phyloP scores from a whole-genome alignment of 2,888 invertebrate genomes.

The Drosophila meridionalis region DNA sequence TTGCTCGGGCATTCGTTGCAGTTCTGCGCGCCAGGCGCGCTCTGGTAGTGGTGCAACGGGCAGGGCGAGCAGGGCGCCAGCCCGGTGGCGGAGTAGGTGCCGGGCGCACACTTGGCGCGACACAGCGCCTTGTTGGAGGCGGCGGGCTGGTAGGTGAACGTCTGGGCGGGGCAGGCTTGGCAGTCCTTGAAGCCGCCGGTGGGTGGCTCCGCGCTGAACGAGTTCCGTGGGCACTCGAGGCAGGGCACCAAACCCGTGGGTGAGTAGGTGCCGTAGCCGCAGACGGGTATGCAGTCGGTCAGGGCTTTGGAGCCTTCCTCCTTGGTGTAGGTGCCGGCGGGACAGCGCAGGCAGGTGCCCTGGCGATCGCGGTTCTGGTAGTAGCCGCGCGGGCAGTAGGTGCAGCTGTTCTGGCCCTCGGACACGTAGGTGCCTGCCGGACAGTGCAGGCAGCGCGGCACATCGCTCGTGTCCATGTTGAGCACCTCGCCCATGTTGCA shows the following conservation, averaged over 20 bases:
- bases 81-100: constrained; percentile 96
- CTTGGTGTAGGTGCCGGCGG: constrained; percentile 95
- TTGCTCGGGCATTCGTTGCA: constrained; percentile 96
- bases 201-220: constrained; percentile 94
- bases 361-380: constrained; percentile 97
- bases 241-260: constrained; percentile 97
- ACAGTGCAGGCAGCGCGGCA: constrained; percentile 97
- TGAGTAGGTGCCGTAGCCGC: constrained; percentile 98
- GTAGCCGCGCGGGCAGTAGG: constrained; percentile 95
- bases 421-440: constrained; percentile 98
- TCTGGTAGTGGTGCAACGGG: constrained; percentile 96
- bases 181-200: constrained; percentile 97
- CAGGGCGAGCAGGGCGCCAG: constrained; percentile 97
- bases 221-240: constrained; percentile 96
- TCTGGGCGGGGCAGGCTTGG: constrained; percentile 95
- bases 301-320: constrained; percentile 95
- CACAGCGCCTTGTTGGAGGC: constrained; percentile 93
- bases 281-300: constrained; percentile 95
- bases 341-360: constrained; percentile 95
- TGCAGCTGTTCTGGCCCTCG: constrained; percentile 95
- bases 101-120: constrained; percentile 94
- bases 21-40: constrained; percentile 92
- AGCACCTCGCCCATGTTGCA: constrained; percentile 97
- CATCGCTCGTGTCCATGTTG: constrained; percentile 96
- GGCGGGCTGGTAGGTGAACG: constrained; percentile 96